A percentile compares a stretch with the other conserved stretches of the same genome.
phyloP scores from a whole-genome alignment of 1,140 invertebrate genomes.

The Drosophila oshimai region DNA sequence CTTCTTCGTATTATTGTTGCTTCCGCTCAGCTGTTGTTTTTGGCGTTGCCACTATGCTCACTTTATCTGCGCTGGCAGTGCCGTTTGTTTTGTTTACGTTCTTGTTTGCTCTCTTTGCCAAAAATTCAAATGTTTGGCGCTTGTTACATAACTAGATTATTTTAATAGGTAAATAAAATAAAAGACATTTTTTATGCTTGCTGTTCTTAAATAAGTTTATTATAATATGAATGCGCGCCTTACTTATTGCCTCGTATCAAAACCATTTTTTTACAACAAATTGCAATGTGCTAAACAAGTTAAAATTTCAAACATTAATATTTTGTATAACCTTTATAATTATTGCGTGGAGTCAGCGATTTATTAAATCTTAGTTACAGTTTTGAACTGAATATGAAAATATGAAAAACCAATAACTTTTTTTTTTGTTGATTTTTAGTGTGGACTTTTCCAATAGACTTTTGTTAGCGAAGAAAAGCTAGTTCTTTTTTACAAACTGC shows the following conservation, averaged over 20 bases:
- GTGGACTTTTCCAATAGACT: neutral
- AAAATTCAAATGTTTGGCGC: slow-evolving; percentile 17
- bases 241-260: slow-evolving; percentile 69
- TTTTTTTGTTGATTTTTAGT: slow-evolving; percentile 11
- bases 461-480: slow-evolving; percentile 51
- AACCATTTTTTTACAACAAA: slow-evolving; percentile 67
- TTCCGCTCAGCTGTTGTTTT: slow-evolving; percentile 25
- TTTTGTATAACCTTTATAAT: slow-evolving; percentile 50
- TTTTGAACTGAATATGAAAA: slow-evolving; percentile 66
- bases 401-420: slow-evolving; percentile 56
- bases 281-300: slow-evolving; percentile 73
- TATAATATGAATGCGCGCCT: slow-evolving; percentile 54
- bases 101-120: slow-evolving; percentile 6
- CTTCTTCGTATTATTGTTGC: slow-evolving; percentile 21
- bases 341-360: slow-evolving; percentile 63
- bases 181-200: slow-evolving; percentile 9
- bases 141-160: slow-evolving; percentile 11
- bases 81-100: slow-evolving; percentile 12
- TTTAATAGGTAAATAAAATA: neutral
- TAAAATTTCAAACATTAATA: slow-evolving; percentile 75
- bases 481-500: slow-evolving; percentile 54
- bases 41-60: slow-evolving; percentile 22
- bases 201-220: slow-evolving; percentile 45
- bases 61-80: slow-evolving; percentile 1
- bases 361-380: slow-evolving; percentile 65